These are phyloP conservation scores for Mimumesa dahlbomi DNA, from an alignment of 2,888 invertebrate genomes.

Conservation along the genomic window DNA sequence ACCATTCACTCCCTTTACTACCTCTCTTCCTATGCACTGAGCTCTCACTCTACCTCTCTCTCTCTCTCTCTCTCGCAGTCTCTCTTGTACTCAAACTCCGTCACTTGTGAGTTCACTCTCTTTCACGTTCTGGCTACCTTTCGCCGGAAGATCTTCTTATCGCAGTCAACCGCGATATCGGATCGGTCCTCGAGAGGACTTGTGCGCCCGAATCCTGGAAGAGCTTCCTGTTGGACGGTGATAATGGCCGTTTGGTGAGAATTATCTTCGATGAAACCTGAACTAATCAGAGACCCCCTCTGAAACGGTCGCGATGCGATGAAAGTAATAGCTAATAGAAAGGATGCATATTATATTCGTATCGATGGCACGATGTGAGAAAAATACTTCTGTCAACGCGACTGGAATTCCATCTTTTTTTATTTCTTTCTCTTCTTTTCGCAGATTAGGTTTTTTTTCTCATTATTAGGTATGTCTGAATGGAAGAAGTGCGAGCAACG, in stretches of 20 bases:
- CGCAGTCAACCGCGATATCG: slow-evolving; percentile 40
- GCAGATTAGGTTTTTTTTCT: slow-evolving; percentile 18
- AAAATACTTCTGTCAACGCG: slow-evolving; percentile 30
- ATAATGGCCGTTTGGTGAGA: slow-evolving; percentile 51
- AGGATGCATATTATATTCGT: background rate
- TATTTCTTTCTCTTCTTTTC: slow-evolving; percentile 8
- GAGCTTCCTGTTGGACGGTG: slow-evolving; percentile 24
- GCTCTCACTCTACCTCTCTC: background rate
- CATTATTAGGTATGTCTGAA: slow-evolving; percentile 36
- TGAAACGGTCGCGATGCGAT: slow-evolving; percentile 21
- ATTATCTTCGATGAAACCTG: slow-evolving; percentile 36
- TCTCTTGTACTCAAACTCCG: background rate
- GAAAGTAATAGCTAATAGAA: too few relatives aligned
- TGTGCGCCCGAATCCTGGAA: slow-evolving; percentile 23
- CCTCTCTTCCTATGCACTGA: background rate
- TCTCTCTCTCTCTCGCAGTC: background rate
- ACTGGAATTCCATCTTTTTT: too few relatives aligned
- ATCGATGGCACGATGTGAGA: background rate
- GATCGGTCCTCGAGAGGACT: slow-evolving; percentile 30
- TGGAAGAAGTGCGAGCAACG: slow-evolving; percentile 6
- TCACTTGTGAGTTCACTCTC: slow-evolving; percentile 12
- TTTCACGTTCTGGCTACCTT: slow-evolving; percentile 15
- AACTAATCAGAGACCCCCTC: slow-evolving; percentile 14
- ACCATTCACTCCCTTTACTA: slow-evolving; percentile 10
- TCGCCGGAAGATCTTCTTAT: slow-evolving; percentile 46